These are phyloP conservation scores for Sebastes diploproa DNA, from an alignment of 2,797 vertebrate species.

Conservation along the genomic window DNA sequence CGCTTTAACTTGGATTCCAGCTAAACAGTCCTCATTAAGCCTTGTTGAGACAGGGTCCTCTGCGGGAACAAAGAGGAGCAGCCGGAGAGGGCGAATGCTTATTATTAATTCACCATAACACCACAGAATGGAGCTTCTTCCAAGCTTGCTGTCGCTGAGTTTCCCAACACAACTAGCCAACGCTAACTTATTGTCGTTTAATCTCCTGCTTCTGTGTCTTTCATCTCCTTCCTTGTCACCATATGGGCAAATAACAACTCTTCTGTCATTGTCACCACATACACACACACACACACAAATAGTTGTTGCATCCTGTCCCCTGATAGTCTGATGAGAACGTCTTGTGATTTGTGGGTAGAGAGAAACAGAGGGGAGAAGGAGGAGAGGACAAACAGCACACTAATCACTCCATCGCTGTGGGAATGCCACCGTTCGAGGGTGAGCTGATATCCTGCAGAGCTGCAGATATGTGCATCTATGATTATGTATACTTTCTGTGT, in stretches of 20 bases:
- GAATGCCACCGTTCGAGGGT: constrained; percentile 40
- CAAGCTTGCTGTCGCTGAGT: not conserved
- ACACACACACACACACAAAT: not conserved
- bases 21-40: constrained; percentile 27
- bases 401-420: constrained; percentile 30
- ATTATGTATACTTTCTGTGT: not conserved
- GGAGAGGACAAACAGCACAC: constrained; percentile 29
- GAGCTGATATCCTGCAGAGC: constrained; percentile 16
- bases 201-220: constrained; percentile 28
- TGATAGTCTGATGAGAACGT: constrained; percentile 18
- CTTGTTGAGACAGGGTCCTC: constrained; percentile 5
- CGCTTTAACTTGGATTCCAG: constrained; percentile 27
- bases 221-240: constrained; percentile 20
- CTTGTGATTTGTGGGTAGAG: constrained; percentile 1
- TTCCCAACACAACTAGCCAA: constrained; percentile 16
- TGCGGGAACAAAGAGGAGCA: constrained; percentile 17
- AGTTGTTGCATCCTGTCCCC: not conserved
- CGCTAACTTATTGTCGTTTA: constrained; percentile 33
- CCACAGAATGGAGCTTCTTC: constrained; percentile 30
- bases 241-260: constrained; percentile 27
- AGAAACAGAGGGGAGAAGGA: constrained; percentile 6
- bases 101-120: constrained; percentile 17
- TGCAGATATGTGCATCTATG: not conserved
- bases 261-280: not conserved
- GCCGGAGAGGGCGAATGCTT: not conserved